These are phyloP conservation scores for Papilio gigon DNA, from an alignment of 2,888 invertebrate species.

Conservation along the genomic window DNA sequence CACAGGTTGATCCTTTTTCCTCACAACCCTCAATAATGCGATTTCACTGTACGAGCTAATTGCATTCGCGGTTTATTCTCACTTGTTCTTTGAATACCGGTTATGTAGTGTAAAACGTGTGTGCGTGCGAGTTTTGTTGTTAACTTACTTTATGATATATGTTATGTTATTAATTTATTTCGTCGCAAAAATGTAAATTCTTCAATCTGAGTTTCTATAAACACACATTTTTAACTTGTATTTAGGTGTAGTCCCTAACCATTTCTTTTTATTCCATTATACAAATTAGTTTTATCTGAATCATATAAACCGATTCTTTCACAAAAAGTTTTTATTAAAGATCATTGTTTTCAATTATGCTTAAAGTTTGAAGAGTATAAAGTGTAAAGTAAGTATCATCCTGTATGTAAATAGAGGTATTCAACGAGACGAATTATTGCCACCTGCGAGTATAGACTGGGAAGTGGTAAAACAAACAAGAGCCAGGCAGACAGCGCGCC, in stretches of 20 bases:
- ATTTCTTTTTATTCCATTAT: too few species aligned
- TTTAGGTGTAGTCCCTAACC: too few species aligned
- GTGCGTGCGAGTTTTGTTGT: too few species aligned
- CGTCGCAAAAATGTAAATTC: too few species aligned
- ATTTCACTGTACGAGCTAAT: slow-evolving; percentile 72
- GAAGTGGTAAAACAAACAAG: slow-evolving; percentile 51
- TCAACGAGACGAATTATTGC: slow-evolving; percentile 43
- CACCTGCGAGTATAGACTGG: slow-evolving; percentile 54
- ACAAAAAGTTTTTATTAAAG: too few species aligned
- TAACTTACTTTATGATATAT: background rate
- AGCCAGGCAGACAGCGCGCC: slow-evolving; percentile 41
- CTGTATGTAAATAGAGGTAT: slow-evolving; percentile 43
- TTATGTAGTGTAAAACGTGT: slow-evolving; percentile 52
- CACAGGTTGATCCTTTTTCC: slow-evolving; percentile 63
- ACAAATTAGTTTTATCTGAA: too few species aligned
- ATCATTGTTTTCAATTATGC: background rate
- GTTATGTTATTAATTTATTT: slow-evolving; percentile 14
- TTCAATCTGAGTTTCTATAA: too few species aligned
- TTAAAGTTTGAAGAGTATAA: background rate
- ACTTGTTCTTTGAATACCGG: slow-evolving; percentile 49
- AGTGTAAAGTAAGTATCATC: slow-evolving; percentile 22
- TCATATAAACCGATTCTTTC: too few species aligned
- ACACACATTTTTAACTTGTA: too few species aligned
- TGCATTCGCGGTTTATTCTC: slow-evolving; percentile 59
- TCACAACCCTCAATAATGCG: slow-evolving; percentile 62